These are phyloP conservation scores for Teleogryllus occipitalis DNA, from an alignment of 1,140 invertebrate species.

Conservation along the genomic window DNA sequence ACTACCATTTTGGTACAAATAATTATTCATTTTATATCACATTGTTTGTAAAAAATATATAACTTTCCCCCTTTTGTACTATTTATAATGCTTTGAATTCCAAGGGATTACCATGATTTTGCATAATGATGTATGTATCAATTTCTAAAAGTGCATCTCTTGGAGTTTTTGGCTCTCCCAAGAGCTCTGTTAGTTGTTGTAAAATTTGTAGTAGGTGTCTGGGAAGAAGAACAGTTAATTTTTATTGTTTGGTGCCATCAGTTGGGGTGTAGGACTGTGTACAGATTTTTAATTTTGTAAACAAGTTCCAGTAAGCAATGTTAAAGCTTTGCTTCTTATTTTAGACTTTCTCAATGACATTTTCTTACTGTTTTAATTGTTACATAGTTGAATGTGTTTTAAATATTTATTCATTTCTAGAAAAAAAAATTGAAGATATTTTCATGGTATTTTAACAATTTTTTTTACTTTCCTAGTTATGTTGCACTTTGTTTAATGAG, in stretches of 20 bases:
- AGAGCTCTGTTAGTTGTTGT: conserved; percentile 17
- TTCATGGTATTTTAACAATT: conserved; percentile 20
- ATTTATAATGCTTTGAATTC: conserved; percentile 25
- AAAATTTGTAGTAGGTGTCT: conserved; percentile 19
- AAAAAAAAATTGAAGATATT: conserved; percentile 16
- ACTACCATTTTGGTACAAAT: conserved; percentile 27
- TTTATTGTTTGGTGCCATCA: conserved; percentile 24
- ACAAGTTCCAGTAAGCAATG: conserved; percentile 17
- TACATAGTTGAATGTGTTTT: conserved; percentile 16
- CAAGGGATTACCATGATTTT: conserved; percentile 20
- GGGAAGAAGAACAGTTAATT: conserved; percentile 19
- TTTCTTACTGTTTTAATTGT: conserved; percentile 17
- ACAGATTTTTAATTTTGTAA: conserved; percentile 19
- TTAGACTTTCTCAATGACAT: conserved; percentile 16
- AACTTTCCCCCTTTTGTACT: conserved; percentile 24
- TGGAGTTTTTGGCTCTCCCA: conserved; percentile 14
- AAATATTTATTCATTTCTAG: conserved; percentile 19
- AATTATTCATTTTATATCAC: conserved; percentile 26
- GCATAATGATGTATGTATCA: conserved; percentile 19
- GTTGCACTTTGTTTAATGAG: conserved; percentile 21
- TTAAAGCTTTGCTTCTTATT: conserved; percentile 12
- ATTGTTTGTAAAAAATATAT: conserved; percentile 25
- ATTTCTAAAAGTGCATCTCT: conserved; percentile 18
- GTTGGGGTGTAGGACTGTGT: conserved; percentile 20
- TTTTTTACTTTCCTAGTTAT: conserved; percentile 20